Evolutionary conservation across 2,113 vertebrate species (phyloP), one percentile per base, ranked within the genome.

Genomic region (Callopanchax toddi): DNA sequence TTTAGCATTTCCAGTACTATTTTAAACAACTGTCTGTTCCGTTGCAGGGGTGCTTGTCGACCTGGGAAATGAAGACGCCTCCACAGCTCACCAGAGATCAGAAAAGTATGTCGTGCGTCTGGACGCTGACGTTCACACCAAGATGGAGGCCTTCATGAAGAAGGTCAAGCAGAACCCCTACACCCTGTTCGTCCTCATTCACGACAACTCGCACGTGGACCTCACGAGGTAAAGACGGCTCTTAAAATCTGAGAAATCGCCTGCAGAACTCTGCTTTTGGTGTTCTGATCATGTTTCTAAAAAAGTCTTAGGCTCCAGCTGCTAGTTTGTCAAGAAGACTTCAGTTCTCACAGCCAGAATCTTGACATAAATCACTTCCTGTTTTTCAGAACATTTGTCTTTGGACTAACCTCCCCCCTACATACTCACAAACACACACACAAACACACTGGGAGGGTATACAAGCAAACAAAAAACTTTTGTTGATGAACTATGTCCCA

Each of bases 81-180:
- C 91, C 16, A 89, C 82, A 0, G 95, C 93, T 0, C 90, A 92
- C 72, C 95, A 97, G 89, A 95, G 89, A 83, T 94, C 95, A 0
- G 97, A 99, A 59, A 98, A 95, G 84, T 99, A 98, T 0, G 95
- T 99, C 55, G 95, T 96, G 71, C 93, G 95, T 7, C 87, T 99
- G 48, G 97, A 99, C 61, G 90, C 79, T 13, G 97, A 98, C 11
- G 93, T 98, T 23, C 97, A 98, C 78, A 73, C 81, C 56, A 98
- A 95, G 87, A 96, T 99, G 90, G 97, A 99, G 66, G 92, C 93
- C 60, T 99, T 99, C 87, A 95, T 99, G 95, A 93, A 87, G 77
- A 94, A 93, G 61, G 97, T 99, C 73, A 97, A 96, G 60, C 96
- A 96, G 89, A 98, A 98, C 79, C 97, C 96, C 0, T 98, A 97